These are phyloP conservation scores for Triplophysa rosa DNA, from an alignment of 2,113 vertebrate genomes.

Conservation along the genomic window DNA sequence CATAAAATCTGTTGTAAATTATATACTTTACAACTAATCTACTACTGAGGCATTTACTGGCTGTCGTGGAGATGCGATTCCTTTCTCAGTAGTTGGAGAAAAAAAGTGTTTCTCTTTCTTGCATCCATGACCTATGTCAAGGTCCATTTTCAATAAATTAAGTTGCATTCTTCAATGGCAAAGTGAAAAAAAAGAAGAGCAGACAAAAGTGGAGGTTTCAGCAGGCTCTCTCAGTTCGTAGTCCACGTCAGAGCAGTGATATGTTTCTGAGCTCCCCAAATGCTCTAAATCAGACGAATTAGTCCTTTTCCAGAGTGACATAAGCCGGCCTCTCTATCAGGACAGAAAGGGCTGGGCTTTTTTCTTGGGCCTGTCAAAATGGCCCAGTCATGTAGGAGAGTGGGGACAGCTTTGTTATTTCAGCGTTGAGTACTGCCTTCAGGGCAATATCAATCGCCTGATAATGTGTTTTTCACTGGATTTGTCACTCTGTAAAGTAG, in stretches of 20 bases:
- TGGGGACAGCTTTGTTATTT: conserved; percentile 43
- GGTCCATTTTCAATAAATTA: conserved; percentile 12
- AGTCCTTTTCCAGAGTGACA: conserved; percentile 62
- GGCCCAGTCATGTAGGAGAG: background rate
- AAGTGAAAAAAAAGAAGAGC: background rate
- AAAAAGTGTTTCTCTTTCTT: background rate
- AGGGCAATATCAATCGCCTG: conserved; percentile 13
- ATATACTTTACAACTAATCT: background rate
- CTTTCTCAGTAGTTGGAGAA: background rate
- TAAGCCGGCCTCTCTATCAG: conserved; percentile 48
- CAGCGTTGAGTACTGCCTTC: conserved; percentile 14
- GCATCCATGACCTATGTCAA: background rate
- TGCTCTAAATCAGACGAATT: conserved; percentile 60
- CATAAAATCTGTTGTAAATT: background rate
- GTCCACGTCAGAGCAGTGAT: conserved; percentile 57
- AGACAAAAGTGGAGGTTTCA: background rate
- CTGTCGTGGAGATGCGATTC: background rate
- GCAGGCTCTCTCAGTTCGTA: conserved; percentile 33
- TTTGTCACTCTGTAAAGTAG: conserved; percentile 59
- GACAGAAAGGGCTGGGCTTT: conserved; percentile 50
- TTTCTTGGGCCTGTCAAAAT: conserved; percentile 20
- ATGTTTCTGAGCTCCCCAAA: conserved; percentile 62
- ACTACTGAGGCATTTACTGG: background rate
- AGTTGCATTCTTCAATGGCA: background rate
- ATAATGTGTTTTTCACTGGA: conserved; percentile 46